A percentile compares a stretch with the other conserved stretches of the same genome.
Conservation (phyloP, 2,888 invertebrate species). For the Papilio gigon region DNA sequence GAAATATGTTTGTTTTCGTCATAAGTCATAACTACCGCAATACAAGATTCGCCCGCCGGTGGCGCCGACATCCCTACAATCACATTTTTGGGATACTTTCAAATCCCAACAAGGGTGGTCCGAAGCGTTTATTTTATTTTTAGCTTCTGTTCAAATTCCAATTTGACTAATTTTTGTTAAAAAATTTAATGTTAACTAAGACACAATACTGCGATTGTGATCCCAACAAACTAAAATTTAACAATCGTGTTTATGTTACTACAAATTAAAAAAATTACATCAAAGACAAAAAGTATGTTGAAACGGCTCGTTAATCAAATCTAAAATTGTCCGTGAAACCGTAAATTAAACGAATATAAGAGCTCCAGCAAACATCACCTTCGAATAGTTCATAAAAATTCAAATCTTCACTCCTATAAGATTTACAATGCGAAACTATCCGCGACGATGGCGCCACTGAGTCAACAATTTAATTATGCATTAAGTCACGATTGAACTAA, state of each 20-base stretch:
- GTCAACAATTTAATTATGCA: conserved; percentile 75
- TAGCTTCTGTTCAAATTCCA: conserved; percentile 38
- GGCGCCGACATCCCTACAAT: conserved; percentile 55
- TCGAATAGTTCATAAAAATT: conserved; percentile 62
- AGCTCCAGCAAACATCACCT: conserved; percentile 54
- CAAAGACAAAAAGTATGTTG: conserved; percentile 4
- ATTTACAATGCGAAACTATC: conserved; percentile 66
- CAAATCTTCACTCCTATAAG: conserved; percentile 63
- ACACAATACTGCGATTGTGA: too few relatives aligned
- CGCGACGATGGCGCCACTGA: conserved; percentile 73
- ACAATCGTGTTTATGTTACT: neutral
- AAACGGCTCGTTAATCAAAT: conserved; percentile 45
- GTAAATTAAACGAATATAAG: conserved; percentile 55
- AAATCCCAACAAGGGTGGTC: conserved; percentile 73
- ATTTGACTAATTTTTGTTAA: conserved; percentile 40
- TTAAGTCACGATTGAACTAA: conserved; percentile 71
- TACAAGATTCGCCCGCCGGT: conserved; percentile 62
- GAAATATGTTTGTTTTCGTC: conserved; percentile 79
- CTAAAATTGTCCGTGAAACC: conserved; percentile 57
- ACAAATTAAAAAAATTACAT: neutral
- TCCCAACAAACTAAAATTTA: neutral
- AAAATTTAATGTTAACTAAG: neutral
- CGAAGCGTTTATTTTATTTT: conserved; percentile 53
- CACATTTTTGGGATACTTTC: conserved; percentile 66
- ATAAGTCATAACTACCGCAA: conserved; percentile 71